A percentile compares a stretch with the other conserved stretches of the same genome.
phyloP scores from a whole-genome alignment of 1,140 invertebrate genomes.

The Calliopsis andreniformis region DNA sequence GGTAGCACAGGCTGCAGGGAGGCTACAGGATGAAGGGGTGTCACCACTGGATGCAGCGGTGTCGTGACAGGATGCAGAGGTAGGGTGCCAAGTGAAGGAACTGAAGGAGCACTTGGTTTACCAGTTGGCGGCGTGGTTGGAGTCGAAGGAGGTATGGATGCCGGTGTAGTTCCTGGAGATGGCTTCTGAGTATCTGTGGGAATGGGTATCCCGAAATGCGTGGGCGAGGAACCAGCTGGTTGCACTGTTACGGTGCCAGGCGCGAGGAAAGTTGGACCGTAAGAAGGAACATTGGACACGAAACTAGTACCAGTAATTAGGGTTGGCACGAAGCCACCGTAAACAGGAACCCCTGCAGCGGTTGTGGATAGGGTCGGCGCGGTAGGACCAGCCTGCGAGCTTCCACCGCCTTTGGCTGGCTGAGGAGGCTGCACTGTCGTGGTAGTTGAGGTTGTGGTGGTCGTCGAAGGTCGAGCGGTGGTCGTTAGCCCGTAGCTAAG shows the following conservation, averaged over 20 bases:
- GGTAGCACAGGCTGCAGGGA: conserved; percentile 54
- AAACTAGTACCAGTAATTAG: conserved; percentile 59
- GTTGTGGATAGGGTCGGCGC: conserved; percentile 30
- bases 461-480: conserved; percentile 39
- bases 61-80: conserved; percentile 58
- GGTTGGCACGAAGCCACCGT: conserved; percentile 68
- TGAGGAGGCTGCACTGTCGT: conserved; percentile 34
- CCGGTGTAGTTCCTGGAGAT: neutral
- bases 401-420: conserved; percentile 41
- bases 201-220: conserved; percentile 75
- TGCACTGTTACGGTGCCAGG: conserved; percentile 54
- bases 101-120: conserved; percentile 35
- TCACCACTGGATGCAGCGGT: conserved; percentile 58
- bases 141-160: neutral
- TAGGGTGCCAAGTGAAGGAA: conserved; percentile 39
- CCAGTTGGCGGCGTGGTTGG: conserved; percentile 19
- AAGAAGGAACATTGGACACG: conserved; percentile 61
- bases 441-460: conserved; percentile 31
- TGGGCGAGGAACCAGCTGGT: conserved; percentile 63
- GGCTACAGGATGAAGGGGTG: conserved; percentile 60
- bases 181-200: conserved; percentile 54
- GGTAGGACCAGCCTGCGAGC: conserved; percentile 28
- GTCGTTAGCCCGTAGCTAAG: conserved; percentile 64
- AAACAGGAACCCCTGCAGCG: conserved; percentile 56
- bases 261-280: conserved; percentile 53